Percentiles rank a stretch among this genome's conserved stretches.
Evolutionary conservation across 1,140 invertebrate species (phyloP).

Genomic region (Metopolophium dirhodum): DNA sequence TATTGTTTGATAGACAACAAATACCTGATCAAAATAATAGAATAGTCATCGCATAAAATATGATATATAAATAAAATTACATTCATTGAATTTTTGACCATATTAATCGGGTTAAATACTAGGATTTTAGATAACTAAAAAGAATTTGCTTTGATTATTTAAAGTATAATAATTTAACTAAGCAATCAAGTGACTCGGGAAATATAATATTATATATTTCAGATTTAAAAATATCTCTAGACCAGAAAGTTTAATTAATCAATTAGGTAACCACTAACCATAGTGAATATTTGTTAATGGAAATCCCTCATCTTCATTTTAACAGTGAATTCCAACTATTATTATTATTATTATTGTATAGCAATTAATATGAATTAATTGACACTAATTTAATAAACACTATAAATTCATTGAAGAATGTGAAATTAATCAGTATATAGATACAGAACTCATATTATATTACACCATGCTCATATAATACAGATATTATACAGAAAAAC

Average conservation of each 20-base stretch:
- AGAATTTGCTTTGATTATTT: conserved; percentile 13
- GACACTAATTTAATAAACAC: not conserved
- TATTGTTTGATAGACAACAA: not conserved
- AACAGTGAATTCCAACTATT: not conserved
- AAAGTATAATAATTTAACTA: not conserved
- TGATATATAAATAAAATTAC: not conserved
- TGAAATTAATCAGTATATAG: too few species aligned
- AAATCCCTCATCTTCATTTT: not conserved
- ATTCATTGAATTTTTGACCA: not conserved
- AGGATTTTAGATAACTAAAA: not conserved
- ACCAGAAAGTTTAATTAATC: not conserved
- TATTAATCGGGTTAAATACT: not conserved
- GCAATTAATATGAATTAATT: too few species aligned
- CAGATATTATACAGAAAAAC: too few species aligned
- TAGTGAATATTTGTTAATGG: not conserved
- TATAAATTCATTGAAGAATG: too few species aligned
- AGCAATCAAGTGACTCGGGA: not conserved
- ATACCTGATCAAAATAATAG: not conserved
- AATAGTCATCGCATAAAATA: not conserved
- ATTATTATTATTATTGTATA: not conserved
- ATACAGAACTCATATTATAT: too few species aligned
- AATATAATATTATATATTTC: not conserved
- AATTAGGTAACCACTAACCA: not conserved
- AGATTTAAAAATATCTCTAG: not conserved
- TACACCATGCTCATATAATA: not conserved